Base-by-base conservation (phyloP, 30 jellyfish, hydroid and myxozoan genomes). In the Calvadosia cruxmelitensis region DNA sequence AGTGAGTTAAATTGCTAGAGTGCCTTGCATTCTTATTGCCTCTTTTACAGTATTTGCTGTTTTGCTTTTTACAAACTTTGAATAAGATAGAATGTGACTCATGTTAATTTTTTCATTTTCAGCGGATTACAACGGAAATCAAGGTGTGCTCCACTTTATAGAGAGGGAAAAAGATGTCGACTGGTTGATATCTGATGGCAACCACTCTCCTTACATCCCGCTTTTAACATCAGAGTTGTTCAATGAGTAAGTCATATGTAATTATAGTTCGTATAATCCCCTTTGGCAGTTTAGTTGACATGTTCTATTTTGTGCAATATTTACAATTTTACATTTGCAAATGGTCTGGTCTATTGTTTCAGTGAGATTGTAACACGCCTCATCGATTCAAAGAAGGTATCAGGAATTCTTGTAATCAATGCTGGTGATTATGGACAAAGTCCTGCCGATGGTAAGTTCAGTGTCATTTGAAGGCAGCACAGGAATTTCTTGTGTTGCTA, bases 41-140 rank as follows among this genome's bases (percentile, higher is more conserved):
- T n/a, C n/a, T n/a, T n/a, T n/a, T n/a, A n/a, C n/a, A n/a, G n/a
- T n/a, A n/a, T n/a, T n/a, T n/a, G n/a, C n/a, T n/a, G n/a, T n/a
- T n/a, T n/a, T n/a, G n/a, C n/a, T n/a, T n/a, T n/a, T n/a, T n/a
- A n/a, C n/a, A n/a, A n/a, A n/a, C n/a, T n/a, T n/a, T n/a, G n/a
- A n/a, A n/a, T n/a, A n/a, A n/a, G n/a, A n/a, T n/a, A n/a, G n/a
- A n/a, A n/a, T n/a, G n/a, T n/a, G n/a, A n/a, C n/a, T n/a, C n/a
- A n/a, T n/a, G n/a, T n/a, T n/a, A n/a, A n/a, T n/a, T n/a, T 42
- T 42, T 42, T 20, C 34, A n/a, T 7, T 84, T 53, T 20, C 48
- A 87, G 96, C 96, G 26, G 67, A 79, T 27, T 66, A 79, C 93
- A 53, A 75, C 57, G 96, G 96, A 2, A 87, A 76, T 71, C 86